Base-by-base conservation (phyloP, 2,888 invertebrate genomes). In the Chironomus riparius region DNA sequence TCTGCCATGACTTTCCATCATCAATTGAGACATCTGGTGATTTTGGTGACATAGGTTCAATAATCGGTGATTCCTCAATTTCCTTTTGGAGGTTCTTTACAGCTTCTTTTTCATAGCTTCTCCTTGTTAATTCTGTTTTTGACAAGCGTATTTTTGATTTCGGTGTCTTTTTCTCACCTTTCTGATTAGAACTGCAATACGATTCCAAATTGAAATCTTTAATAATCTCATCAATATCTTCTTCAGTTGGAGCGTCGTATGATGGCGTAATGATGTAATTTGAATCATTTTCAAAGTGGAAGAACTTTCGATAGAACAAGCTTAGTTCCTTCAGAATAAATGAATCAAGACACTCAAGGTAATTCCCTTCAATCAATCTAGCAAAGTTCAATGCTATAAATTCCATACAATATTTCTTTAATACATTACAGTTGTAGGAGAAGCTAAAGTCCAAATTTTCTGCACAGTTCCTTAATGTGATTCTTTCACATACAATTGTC, bases 321-420 rank as follows among this genome's bases (percentile, higher is more conserved):
- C 90, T 88, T 18, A 94, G 85, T 65, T 90, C 89, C 68, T 87
- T 85, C 28, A 94, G 81, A 0, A 90, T 83, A 0, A 85, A 84
- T 1, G 87, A 85, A 77, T 90, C 89, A 76, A 93, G 81, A 15
- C 85, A 82, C 77, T 92, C 91, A 72, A 94, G 83, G 47, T 86
- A 84, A 80, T 88, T 87, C 78, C 87, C 87, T 82, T 92, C 92
- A 5, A 95, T 83, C 12, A 94, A 84, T 18, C 90, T 86, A 4
- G 90, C 85, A 65, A 95, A 82, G 83, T 95, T 95, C 70, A 91
- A 85, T 4, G 88, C 88, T 77, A 95, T 91, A 80, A 91, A 95
- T 80, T 92, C 90, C 87, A 92, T 88, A 81, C 91, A 92, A 77
- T 88, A 89, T 13, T 85, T 84, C 82, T 91, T 91, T 13, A 95